Evolutionary conservation across 2,113 vertebrate species (phyloP).

Genomic region (Cyprinus carpio): DNA sequence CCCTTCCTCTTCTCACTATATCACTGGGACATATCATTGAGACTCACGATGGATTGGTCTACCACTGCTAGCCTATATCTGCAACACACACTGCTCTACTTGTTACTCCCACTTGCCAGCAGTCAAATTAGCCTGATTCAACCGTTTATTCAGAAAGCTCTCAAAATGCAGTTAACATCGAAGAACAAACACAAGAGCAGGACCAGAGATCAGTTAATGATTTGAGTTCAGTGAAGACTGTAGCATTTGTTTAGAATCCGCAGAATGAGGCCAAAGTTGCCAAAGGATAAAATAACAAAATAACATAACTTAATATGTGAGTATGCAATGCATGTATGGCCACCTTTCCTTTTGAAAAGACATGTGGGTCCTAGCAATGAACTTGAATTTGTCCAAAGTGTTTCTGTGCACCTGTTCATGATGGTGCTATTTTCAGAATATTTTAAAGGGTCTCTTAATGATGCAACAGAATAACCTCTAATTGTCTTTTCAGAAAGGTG

Average conservation of each 20-base stretch:
- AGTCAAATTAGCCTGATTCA: not conserved
- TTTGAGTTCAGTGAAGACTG: not conserved
- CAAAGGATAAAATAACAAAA: not conserved
- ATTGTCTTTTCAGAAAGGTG: not conserved
- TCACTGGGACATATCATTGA: not conserved
- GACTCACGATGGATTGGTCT: not conserved
- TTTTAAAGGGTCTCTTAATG: not conserved
- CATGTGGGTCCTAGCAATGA: not conserved
- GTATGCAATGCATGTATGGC: not conserved
- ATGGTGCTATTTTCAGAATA: not conserved
- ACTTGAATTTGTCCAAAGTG: not conserved
- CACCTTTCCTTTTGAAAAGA: not conserved
- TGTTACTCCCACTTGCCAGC: not conserved
- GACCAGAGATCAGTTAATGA: not conserved
- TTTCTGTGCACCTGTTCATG: not conserved
- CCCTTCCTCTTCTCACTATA: not conserved
- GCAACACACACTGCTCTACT: not conserved
- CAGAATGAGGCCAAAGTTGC: not conserved
- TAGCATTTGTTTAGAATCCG: not conserved
- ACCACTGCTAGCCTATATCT: not conserved
- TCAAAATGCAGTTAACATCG: not conserved
- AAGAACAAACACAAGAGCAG: not conserved
- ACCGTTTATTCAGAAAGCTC: not conserved
- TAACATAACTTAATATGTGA: not conserved
- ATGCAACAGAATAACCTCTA: not conserved